Conservation (phyloP, 2,797 vertebrate species). For the Cynodonichthys magdalenae region DNA sequence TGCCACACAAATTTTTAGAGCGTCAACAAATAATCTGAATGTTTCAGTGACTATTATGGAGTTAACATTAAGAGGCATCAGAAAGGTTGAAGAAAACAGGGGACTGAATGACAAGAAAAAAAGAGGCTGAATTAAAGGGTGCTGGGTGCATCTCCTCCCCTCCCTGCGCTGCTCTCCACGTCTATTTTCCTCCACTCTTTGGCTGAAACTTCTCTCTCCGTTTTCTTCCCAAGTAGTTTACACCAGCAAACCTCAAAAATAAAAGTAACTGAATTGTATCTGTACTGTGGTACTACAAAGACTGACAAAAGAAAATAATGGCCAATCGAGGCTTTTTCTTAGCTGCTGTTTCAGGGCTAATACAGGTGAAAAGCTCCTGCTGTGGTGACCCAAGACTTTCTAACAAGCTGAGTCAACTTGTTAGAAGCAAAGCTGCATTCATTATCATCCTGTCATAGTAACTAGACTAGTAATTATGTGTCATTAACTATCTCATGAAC, state of each 20-base stretch:
- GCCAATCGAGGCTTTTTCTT: conserved; percentile 10
- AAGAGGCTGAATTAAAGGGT: conserved; percentile 41
- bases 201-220: conserved; percentile 14
- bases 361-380: conserved; percentile 24
- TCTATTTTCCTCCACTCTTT: conserved; percentile 9
- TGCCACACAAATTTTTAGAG: not conserved
- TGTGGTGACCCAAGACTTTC: not conserved
- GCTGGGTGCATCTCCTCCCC: conserved; percentile 22
- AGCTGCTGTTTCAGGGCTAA: not conserved
- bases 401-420: conserved; percentile 16
- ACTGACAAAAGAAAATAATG: not conserved
- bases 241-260: conserved; percentile 17
- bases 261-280: not conserved
- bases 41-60: conserved; percentile 2
- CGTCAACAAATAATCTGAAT: not conserved
- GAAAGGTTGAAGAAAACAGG: conserved; percentile 21
- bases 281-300: not conserved
- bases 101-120: conserved; percentile 17
- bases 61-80: conserved; percentile 10
- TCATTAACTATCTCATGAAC: not conserved
- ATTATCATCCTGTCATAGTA: not conserved
- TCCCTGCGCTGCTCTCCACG: not conserved
- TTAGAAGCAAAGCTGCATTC: conserved; percentile 19
- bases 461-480: no score
- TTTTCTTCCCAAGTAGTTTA: conserved; percentile 37